Evolutionary conservation across 92 coral and sea anemone species (phyloP), one percentile per base, ranked within the genome.

Genomic region (Palythoa caribaeorum): DNA sequence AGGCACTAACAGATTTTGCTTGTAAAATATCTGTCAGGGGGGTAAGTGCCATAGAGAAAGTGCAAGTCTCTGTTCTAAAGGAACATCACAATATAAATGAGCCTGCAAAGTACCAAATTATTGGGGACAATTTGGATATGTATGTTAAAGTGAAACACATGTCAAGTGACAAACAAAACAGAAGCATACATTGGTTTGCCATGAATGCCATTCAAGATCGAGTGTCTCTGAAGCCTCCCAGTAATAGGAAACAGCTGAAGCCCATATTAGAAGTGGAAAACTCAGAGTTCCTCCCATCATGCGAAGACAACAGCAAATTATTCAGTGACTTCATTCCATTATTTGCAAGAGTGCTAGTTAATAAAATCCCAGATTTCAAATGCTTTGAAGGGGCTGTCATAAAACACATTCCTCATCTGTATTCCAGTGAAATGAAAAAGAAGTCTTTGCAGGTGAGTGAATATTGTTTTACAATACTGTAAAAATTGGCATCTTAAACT

Each of bases 181-280:
- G 85, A 65, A 87, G 92, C 83, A 89, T 94, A 16, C 96, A 94
- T 84, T 94, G 96, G 96, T 94, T 94, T 88, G 89, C 76, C 16
- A 72, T 90, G 89, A 89, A 91, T 90, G 93, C 93, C 47, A 80
- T 91, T 38, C 87, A 91, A 77, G 89, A 94, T 48, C 87, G 90
- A 11, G 79, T 84, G 17, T 48, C 21, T 54, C 91, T 86, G 3
- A 19, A n/a, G 20, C 69, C 87, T 55, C 78, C 87, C 16, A n/a
- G 78, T 54, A 77, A 89, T 78, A 79, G 85, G 54, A 79, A 83
- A n/a, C 93, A 86, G 9, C 79, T 83, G n/a, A 83, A 79, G 20
- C 44, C 79, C 5, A 83, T 88, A 19, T 69, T 72, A 44, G 89
- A 94, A 12, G 44, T 91, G 73, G 92, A 92, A 79, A 85, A 88